Evolutionary conservation across 2,113 vertebrate genomes (phyloP), one percentile per base, ranked within the genome.

Genomic region (Oreochromis spilurus): DNA sequence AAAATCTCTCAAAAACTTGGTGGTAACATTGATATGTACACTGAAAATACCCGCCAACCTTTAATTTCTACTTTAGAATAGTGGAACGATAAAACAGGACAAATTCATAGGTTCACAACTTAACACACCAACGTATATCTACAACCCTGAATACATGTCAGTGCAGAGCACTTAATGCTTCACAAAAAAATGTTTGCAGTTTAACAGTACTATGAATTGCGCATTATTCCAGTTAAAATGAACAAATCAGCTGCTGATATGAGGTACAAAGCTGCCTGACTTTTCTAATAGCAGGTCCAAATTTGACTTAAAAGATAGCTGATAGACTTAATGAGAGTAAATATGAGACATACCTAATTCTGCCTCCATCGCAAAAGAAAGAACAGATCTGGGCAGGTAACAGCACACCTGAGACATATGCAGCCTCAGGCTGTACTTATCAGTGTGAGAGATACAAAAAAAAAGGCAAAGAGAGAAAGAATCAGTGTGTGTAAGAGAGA

Each of bases 361-460:
- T 54, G 83, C 81, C 84, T 87, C 79, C 19, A 34, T 60, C 3
- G 57, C 38, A 60, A 45, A 82, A 19, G 55, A 83, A 81, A 85
- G 79, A 94, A 80, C 45, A 75, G 60, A 86, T 19, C 81, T 91
- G 92, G 89, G 85, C 92, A 93, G 85, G 93, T 92, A 94, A 80
- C 43, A 85, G 85, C 91, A 93, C 84, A 93, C 79, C 89, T 91
- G 84, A 90, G 72, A 62, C 11, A 67, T 24, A 78, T 5, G 7
- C 38, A 57, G 81, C 93, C 89, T 5, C 5, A 62, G 86, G 93
- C 84, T 54, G 21, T 2, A 21, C 9, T 1, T 67, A 43, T 88
- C 26, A 84, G 3, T 24, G n/a, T 6, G 40, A 29, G 26, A 10
- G 36, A 31, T 3, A 14, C 17, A 45, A 72, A 72, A 17, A 24